Base-by-base conservation (phyloP, 2,888 invertebrate genomes). In the Scotopteryx bipunctaria region DNA sequence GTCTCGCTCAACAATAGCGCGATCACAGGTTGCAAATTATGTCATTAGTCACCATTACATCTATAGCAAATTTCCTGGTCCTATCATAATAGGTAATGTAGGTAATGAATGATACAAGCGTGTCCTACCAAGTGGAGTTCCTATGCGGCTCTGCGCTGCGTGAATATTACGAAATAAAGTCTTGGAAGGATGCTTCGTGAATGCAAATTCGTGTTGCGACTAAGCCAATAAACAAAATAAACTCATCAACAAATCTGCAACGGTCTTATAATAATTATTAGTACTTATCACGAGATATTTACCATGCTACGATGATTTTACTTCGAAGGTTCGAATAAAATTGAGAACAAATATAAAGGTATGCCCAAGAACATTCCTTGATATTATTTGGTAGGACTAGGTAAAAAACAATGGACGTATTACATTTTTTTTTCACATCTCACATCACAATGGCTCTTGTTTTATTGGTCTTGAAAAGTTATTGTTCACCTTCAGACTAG, bases 61-160 rank as follows among this genome's bases (percentile, higher is more conserved):
- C 44, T 71, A 73, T 55, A 46, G 48, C 50, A 47, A 64, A 64
- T 73, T 75, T 79, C 78, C 79, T 78, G 69, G 63, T 76, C 48
- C 63, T 14, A 47, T 9, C 23, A 17, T 27, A 23, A 2, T 44
- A 23, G 29, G 29, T 32, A 27, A 9, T 27, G 27, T 27, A 9
- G 8, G 9, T 5, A 14, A 15, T 42, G 16, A 15, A 21, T 23
- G 9, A 38, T 27, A 38, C 14, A 9, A 4, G 19, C 27, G 13
- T 15, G 25, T 38, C 13, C 25, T 38, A 27, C 11, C 41, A 44
- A 33, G 54, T 43, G 21, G 16, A 56, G 51, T 64, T 67, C 57
- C 37, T 54, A 59, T 59, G 57, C 55, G 58, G 36, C 33, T 52
- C 42, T 59, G 13, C 31, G 41, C 49, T 59, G 62, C 55, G 63